phyloP scores from a whole-genome alignment of 2,888 invertebrate genomes.

The Hirtodrosophila cameraria region DNA sequence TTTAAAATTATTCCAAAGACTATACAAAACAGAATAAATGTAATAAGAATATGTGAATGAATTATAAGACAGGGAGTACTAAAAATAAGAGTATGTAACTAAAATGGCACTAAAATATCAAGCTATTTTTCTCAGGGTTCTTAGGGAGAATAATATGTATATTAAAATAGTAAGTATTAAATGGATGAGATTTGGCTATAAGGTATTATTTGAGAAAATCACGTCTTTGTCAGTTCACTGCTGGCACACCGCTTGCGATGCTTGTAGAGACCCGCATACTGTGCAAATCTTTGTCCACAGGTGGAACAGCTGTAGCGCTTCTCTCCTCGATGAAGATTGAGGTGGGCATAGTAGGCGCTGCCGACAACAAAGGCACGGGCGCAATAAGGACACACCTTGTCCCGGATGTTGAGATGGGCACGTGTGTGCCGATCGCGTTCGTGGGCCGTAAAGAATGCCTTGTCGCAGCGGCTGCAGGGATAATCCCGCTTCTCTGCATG shows the following conservation, averaged over 20 bases:
- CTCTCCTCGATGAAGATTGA: conserved; percentile 77
- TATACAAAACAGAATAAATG: not conserved
- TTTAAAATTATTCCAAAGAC: not conserved
- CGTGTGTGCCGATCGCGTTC: conserved; percentile 78
- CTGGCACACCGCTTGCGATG: conserved; percentile 67
- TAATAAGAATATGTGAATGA: not conserved
- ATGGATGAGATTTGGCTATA: not conserved
- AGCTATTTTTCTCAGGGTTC: no score
- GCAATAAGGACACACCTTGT: conserved; percentile 80
- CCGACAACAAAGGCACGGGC: conserved; percentile 78
- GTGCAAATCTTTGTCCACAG: conserved; percentile 76
- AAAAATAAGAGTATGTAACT: not conserved
- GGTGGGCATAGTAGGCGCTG: conserved; percentile 80
- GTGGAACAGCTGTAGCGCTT: conserved; percentile 76
- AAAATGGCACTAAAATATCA: not conserved
- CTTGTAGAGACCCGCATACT: conserved; percentile 81
- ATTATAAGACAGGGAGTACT: not conserved
- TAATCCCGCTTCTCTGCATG: conserved; percentile 75
- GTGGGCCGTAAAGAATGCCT: conserved; percentile 79
- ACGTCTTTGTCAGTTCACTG: conserved; percentile 14
- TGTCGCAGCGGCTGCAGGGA: conserved; percentile 75
- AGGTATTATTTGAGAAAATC: not conserved
- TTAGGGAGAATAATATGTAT: no score
- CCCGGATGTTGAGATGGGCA: conserved; percentile 79
- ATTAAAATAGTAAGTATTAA: not conserved